Percentiles rank a stretch among this genome's conserved stretches.
These are phyloP conservation scores for Drosophila pandora DNA, from an alignment of 1,140 invertebrate species.

Conservation along the genomic window DNA sequence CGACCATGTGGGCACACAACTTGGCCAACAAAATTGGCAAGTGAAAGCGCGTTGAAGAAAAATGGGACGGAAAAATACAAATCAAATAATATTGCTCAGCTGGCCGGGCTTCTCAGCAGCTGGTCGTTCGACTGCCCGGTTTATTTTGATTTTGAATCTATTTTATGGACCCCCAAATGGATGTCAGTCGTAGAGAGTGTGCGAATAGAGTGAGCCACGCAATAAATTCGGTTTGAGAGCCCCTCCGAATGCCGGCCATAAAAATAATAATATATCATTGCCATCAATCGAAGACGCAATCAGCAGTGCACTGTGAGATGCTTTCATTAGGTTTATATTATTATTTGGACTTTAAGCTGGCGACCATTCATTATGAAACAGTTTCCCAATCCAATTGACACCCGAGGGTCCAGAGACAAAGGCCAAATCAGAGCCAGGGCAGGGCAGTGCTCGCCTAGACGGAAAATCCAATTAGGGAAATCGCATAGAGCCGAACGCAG, in stretches of 20 bases:
- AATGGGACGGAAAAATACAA: conserved; percentile 30
- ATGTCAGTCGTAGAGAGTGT: conserved; percentile 6
- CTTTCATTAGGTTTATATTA: conserved; percentile 37
- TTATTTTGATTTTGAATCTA: conserved; percentile 55
- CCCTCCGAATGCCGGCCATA: conserved; percentile 31
- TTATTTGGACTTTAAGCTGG: conserved; percentile 22
- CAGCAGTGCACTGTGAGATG: conserved; percentile 12
- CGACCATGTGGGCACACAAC: conserved; percentile 17
- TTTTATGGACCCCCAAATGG: conserved; percentile 39
- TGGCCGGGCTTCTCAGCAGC: conserved; percentile 34
- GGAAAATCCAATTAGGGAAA: conserved; percentile 58
- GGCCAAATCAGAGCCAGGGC: conserved; percentile 20
- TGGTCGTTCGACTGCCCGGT: conserved; percentile 11
- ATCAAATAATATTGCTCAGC: conserved; percentile 30
- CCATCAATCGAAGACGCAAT: conserved; percentile 44
- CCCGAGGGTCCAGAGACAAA: conserved; percentile 13
- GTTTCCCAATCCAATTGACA: conserved; percentile 51
- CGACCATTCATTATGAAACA: conserved; percentile 20
- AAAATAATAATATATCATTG: conserved; percentile 54
- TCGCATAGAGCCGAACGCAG: conserved; percentile 27
- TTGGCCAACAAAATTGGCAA: conserved; percentile 41
- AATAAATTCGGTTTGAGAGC: conserved; percentile 47
- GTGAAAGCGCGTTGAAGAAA: conserved; percentile 64
- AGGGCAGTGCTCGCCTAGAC: conserved; percentile 29
- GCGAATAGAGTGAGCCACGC: conserved; percentile 18